Percentiles rank a stretch among this genome's conserved stretches.
Evolutionary conservation across 1,140 invertebrate genomes (phyloP).

Genomic region (Macrosteles quadrilineatus): DNA sequence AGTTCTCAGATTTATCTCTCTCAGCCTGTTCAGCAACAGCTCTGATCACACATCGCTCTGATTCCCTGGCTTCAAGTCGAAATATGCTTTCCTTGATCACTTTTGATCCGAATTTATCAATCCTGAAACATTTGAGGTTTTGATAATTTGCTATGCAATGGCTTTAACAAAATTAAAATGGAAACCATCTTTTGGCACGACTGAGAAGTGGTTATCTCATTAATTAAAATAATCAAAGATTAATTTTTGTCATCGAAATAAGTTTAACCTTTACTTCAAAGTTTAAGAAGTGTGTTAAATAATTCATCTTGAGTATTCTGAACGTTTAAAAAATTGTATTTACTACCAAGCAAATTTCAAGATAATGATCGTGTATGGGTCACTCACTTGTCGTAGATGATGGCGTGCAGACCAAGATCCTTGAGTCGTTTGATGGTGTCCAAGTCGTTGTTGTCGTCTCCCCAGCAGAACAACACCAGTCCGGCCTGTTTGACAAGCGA

Average conservation of each 20-base stretch:
- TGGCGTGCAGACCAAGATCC: conserved; percentile 83
- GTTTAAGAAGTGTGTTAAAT: too few relatives aligned
- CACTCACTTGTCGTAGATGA: conserved; percentile 87
- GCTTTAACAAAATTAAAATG: conserved; percentile 3
- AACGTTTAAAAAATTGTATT: too few relatives aligned
- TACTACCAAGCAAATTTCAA: too few relatives aligned
- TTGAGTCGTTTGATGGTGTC: conserved; percentile 85
- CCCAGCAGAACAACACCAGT: conserved; percentile 93
- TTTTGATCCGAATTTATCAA: conserved; percentile 76
- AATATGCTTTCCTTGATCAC: conserved; percentile 85
- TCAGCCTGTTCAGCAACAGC: conserved; percentile 51
- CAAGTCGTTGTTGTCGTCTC: conserved; percentile 90
- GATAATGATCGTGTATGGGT: too few relatives aligned
- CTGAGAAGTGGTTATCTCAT: neutral
- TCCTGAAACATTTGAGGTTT: conserved; percentile 55
- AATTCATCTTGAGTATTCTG: too few relatives aligned
- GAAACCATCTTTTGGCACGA: neutral
- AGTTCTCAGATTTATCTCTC: neutral
- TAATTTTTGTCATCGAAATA: too few relatives aligned
- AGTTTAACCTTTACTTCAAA: too few relatives aligned
- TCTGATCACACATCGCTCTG: conserved; percentile 63
- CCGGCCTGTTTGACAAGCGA: conserved; percentile 73
- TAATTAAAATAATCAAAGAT: neutral
- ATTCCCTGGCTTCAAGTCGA: conserved; percentile 73
- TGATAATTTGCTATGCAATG: conserved; percentile 29